Conservation (phyloP, 1,140 invertebrate species). For the Saccostrea glomerata region DNA sequence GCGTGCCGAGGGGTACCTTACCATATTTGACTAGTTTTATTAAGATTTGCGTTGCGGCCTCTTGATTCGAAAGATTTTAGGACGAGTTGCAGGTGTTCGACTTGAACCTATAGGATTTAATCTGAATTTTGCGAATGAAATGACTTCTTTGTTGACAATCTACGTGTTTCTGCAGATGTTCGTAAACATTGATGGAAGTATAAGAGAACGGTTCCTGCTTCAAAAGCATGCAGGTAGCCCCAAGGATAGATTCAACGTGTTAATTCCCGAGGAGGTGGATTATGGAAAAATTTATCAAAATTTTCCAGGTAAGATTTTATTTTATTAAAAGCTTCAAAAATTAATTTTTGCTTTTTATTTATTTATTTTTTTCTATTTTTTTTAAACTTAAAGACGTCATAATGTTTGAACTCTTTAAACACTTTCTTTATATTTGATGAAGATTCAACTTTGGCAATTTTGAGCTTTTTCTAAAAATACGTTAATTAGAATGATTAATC, state of each 20-base stretch:
- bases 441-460: neutral
- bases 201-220: neutral
- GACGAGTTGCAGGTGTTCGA: conserved; percentile 21
- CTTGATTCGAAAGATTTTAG: conserved; percentile 4
- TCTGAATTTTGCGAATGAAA: conserved; percentile 27
- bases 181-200: conserved; percentile 21
- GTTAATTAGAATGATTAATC: conserved; percentile 33
- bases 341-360: neutral
- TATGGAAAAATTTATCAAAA: neutral
- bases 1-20: neutral
- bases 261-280: conserved; percentile 11
- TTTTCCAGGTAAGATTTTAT: conserved; percentile 11
- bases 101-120: conserved; percentile 27
- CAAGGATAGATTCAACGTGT: neutral
- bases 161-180: conserved; percentile 23
- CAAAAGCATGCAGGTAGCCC: neutral
- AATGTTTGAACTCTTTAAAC: neutral
- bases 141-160: conserved; percentile 32
- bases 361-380: neutral
- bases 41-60: conserved; percentile 2
- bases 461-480: conserved; percentile 27
- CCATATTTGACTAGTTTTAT: conserved; percentile 21
- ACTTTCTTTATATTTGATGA: conserved; percentile 4
- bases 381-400: neutral
- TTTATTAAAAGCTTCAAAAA: neutral